Evolutionary conservation across 2,888 invertebrate species (phyloP).

Genomic region (Phanerotoma sp.): DNA sequence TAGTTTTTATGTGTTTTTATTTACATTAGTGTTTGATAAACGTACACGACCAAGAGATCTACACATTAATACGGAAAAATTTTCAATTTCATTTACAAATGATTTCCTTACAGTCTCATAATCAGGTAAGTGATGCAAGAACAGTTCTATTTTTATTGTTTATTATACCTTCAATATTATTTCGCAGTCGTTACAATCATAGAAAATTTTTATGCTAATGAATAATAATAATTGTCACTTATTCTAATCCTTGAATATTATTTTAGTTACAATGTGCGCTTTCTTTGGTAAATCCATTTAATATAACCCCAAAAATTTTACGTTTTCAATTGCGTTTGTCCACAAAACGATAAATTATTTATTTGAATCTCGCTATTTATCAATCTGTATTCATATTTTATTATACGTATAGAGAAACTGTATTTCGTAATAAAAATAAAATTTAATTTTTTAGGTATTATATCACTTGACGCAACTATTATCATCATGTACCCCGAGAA

Average conservation of each 20-base stretch:
- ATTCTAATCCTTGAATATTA: too few relatives aligned
- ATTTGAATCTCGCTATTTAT: not conserved
- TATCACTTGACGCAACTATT: slow-evolving; percentile 53
- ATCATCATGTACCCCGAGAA: slow-evolving; percentile 46
- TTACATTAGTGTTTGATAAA: too few relatives aligned
- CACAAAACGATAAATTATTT: too few relatives aligned
- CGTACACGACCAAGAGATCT: too few relatives aligned
- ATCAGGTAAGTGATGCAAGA: slow-evolving; percentile 47
- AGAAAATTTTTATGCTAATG: too few relatives aligned
- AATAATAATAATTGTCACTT: too few relatives aligned
- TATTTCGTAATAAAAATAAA: not conserved
- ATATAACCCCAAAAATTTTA: too few relatives aligned
- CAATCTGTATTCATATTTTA: not conserved
- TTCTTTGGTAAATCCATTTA: too few relatives aligned
- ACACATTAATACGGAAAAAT: too few relatives aligned
- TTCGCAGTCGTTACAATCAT: slow-evolving; percentile 1
- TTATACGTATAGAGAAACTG: not conserved
- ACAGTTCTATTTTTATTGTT: slow-evolving; percentile 17
- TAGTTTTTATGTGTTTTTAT: too few relatives aligned
- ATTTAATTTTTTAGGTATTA: slow-evolving; percentile 46
- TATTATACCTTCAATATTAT: slow-evolving; percentile 7
- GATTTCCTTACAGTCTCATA: slow-evolving; percentile 53
- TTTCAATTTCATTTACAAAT: slow-evolving; percentile 32
- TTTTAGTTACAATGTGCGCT: too few relatives aligned
- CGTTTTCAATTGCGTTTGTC: too few relatives aligned